Base-by-base conservation (phyloP, 2,113 vertebrate genomes). In the Microcebus ravelobensis region DNA sequence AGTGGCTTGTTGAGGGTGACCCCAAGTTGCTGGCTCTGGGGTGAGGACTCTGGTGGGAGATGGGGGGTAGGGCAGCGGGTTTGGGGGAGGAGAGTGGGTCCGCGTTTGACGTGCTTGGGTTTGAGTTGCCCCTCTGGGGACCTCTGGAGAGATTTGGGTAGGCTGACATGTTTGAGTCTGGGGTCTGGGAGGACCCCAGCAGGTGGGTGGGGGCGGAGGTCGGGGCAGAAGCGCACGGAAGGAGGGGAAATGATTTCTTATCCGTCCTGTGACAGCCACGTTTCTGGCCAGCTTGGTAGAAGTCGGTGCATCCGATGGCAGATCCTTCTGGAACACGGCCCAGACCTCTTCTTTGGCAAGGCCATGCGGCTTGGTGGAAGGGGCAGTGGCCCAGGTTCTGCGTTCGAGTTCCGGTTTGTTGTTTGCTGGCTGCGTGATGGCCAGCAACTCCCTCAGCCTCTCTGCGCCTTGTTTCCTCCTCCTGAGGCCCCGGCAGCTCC, bases 401-500 rank as follows among this genome's bases (percentile, higher is more conserved):
- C 85, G 27, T 17, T 52, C 4, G 2, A 21, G 59, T 20, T 31
- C 70, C 14, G 48, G 29, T 12, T 20, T 76, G 39, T 39, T 20
- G 45, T 21, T 80, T 21, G 8, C 34, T 23, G 29, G 48, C 45
- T 23, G 31, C 23, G 14, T 29, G 29, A 18, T 1, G 4, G 13
- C 59, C 27, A 17, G 67, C 17, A 2, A 13, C 29, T 70, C 42
- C 3, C 10, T 48, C 12, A 0, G 12, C 59, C 20, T 2, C 63
- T 0, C 25, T 7, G 55, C 21, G 34, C 61, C 50, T 21, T 0
- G 18, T 7, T 27, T 34, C 21, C n/a, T 48, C 65, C 11, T 36
- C 29, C 3, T 0, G 1, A 50, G 48, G 11, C 65, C 42, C 0
- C 1, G 7, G 8, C 17, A 2, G 21, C 36, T 2, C n/a, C 68